Conservation (phyloP, 2,797 vertebrate species). For the Karalla daura region DNA sequence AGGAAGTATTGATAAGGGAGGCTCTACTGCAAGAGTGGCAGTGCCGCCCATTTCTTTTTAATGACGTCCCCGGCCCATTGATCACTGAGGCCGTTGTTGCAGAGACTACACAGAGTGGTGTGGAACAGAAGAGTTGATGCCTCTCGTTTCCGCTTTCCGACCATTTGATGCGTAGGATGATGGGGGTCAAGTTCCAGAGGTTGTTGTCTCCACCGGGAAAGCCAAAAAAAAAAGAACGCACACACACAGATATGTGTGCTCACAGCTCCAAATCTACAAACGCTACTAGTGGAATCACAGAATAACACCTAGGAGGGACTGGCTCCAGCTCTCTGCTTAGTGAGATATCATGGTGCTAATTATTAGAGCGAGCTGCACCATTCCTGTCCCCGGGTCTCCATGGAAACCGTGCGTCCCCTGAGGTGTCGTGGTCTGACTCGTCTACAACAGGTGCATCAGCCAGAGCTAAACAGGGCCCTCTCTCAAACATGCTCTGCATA, state of each 20-base stretch:
- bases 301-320: conserved; percentile 1
- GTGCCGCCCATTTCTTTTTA: conserved; percentile 63
- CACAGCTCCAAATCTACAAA: not conserved
- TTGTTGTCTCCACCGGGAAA: not conserved
- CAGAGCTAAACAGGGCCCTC: conserved; percentile 10
- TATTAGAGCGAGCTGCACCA: conserved; percentile 43
- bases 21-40: conserved; percentile 33
- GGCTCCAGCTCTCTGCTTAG: conserved; percentile 36
- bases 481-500: not conserved
- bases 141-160: conserved; percentile 44
- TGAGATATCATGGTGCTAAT: conserved; percentile 48
- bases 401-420: conserved; percentile 67
- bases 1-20: conserved; percentile 47
- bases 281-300: not conserved
- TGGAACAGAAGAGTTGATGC: conserved; percentile 8
- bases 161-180: conserved; percentile 7
- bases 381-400: conserved; percentile 56
- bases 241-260: not conserved
- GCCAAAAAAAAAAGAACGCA: conserved; percentile 17
- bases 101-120: conserved; percentile 38
- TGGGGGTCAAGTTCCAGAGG: conserved; percentile 14
- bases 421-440: conserved; percentile 30
- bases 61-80: conserved; percentile 59
- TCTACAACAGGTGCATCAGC: conserved; percentile 44
- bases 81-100: conserved; percentile 42